phyloP scores from a whole-genome alignment of 1,140 invertebrate genomes.

The Theocolax elegans region DNA sequence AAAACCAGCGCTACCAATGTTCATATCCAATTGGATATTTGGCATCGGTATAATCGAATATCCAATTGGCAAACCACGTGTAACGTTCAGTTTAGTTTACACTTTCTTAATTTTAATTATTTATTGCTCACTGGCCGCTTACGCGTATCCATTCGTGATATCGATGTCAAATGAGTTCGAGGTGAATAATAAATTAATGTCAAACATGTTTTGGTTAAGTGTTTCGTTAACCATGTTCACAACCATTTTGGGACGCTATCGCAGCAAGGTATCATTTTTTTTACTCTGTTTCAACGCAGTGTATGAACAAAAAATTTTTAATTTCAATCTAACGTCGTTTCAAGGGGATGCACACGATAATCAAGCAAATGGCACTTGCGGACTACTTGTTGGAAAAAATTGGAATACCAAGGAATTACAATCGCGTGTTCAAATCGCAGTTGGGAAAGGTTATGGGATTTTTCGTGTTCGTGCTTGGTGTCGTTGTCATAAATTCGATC shows the following conservation, averaged over 20 bases:
- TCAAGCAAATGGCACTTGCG: background rate
- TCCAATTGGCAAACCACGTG: conserved; percentile 19
- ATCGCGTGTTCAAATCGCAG: background rate
- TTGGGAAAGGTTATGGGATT: background rate
- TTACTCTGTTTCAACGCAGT: too few species aligned
- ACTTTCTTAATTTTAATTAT: background rate
- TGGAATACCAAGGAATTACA: background rate
- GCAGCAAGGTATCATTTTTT: conserved; percentile 29
- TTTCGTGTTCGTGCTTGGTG: background rate
- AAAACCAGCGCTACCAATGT: background rate
- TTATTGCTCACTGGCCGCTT: background rate
- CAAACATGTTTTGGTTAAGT: background rate
- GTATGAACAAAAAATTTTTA: too few species aligned
- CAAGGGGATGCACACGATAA: background rate
- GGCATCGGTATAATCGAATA: conserved; percentile 35
- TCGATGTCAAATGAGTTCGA: background rate
- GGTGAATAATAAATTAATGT: background rate
- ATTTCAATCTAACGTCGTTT: too few species aligned
- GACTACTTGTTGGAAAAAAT: background rate
- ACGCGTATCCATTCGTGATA: background rate
- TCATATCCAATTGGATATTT: conserved; percentile 25
- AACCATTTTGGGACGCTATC: conserved; percentile 4
- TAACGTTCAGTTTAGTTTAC: conserved; percentile 24
- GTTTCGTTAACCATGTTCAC: background rate
- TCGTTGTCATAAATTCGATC: background rate